Conservation (phyloP, 2,888 invertebrate genomes). For the Flabesymbios commensalis region DNA sequence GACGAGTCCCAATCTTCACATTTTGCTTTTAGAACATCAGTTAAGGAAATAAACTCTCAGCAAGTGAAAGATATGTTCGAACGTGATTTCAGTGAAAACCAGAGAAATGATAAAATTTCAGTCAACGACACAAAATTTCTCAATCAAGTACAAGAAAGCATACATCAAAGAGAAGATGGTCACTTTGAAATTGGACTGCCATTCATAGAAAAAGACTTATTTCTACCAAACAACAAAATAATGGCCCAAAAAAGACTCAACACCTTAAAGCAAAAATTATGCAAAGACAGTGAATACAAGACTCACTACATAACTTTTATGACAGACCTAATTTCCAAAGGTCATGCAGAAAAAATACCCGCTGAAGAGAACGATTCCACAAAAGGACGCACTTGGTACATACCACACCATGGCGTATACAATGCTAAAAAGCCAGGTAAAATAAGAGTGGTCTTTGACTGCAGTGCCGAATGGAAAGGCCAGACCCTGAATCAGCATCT, state of each 20-base stretch:
- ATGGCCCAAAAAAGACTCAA: conserved; percentile 1
- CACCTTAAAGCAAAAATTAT: conserved; percentile 5
- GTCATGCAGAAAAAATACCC: neutral
- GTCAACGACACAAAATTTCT: neutral
- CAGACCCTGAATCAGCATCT: neutral
- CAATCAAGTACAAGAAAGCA: neutral
- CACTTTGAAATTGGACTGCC: conserved; percentile 16
- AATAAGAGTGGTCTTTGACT: conserved; percentile 3
- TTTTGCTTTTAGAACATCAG: neutral
- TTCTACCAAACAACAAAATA: conserved; percentile 13
- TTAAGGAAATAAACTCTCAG: neutral
- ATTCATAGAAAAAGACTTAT: neutral
- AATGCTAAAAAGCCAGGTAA: neutral
- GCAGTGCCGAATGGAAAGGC: neutral
- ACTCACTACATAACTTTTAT: conserved; percentile 14
- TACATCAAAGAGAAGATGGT: neutral
- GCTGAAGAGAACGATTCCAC: neutral
- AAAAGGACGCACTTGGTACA: neutral
- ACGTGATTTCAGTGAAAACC: neutral
- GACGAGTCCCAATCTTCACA: neutral
- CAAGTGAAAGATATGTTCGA: neutral
- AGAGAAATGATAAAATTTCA: neutral
- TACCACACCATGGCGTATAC: conserved; percentile 10
- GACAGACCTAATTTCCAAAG: neutral
- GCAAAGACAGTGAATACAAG: neutral